These are phyloP conservation scores for Seriola quinqueradiata DNA, from an alignment of 2,113 vertebrate species.

Conservation along the genomic window DNA sequence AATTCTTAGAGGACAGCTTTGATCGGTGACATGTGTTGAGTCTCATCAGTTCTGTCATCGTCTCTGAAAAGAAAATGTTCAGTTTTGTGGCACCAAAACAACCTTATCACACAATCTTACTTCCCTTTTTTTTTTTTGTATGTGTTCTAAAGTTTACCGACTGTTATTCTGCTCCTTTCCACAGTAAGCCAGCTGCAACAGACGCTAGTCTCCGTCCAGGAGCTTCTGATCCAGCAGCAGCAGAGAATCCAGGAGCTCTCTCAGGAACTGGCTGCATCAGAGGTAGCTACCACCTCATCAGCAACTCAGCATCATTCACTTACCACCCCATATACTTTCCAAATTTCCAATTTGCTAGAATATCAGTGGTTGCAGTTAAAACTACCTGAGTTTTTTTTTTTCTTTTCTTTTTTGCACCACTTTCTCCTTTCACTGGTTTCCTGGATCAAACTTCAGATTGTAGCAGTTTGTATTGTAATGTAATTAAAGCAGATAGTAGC, in stretches of 20 bases:
- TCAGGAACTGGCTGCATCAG: conserved; percentile 90
- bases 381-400: neutral
- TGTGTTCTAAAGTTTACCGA: neutral
- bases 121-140: neutral
- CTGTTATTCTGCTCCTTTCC: conserved; percentile 63
- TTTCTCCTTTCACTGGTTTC: neutral
- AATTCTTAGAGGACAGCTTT: conserved; percentile 71
- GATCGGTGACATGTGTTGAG: conserved; percentile 60
- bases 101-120: neutral
- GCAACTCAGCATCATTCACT: neutral
- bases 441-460: neutral
- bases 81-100: conserved; percentile 36
- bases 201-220: conserved; percentile 92
- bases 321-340: neutral
- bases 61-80: conserved; percentile 41
- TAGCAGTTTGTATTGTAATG: neutral
- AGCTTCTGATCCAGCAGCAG: conserved; percentile 94
- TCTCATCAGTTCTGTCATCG: conserved; percentile 51
- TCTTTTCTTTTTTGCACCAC: neutral
- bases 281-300: conserved; percentile 82
- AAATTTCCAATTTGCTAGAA: neutral
- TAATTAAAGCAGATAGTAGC: neutral
- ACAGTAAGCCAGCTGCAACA: conserved; percentile 94
- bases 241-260: conserved; percentile 95
- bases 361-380: neutral